These are phyloP conservation scores for Corynorhinus townsendii DNA, from an alignment of 2,113 vertebrate genomes.

Conservation along the genomic window DNA sequence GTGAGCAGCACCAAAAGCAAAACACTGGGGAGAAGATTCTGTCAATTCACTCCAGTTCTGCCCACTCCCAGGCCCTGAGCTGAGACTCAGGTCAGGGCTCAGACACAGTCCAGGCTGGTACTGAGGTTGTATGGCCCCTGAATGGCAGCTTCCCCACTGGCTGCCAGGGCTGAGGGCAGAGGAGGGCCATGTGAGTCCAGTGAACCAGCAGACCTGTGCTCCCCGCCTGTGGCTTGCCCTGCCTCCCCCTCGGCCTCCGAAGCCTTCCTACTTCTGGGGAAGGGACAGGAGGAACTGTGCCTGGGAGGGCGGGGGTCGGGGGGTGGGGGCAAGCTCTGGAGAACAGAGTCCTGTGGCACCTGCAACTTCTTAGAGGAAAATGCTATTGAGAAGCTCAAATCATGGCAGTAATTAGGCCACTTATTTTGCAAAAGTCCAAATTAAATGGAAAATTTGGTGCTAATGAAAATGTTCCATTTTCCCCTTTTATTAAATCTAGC, in stretches of 20 bases:
- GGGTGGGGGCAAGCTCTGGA: not conserved
- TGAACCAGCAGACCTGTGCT: not conserved
- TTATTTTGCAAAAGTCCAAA: slow-evolving; percentile 81
- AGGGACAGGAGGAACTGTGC: not conserved
- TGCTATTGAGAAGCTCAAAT: slow-evolving; percentile 74
- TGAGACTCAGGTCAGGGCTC: not conserved
- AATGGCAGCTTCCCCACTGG: not conserved
- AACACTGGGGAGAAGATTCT: not conserved
- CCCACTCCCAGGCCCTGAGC: not conserved
- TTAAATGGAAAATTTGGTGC: slow-evolving; percentile 80
- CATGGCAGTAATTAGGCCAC: slow-evolving; percentile 77
- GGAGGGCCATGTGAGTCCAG: not conserved
- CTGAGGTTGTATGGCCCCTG: not conserved
- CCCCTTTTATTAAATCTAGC: slow-evolving; percentile 78
- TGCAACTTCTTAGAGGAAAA: slow-evolving; percentile 56
- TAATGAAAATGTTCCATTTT: slow-evolving; percentile 82
- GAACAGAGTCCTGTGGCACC: not conserved
- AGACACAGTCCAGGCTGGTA: not conserved
- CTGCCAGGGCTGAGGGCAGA: not conserved
- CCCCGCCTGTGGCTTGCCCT: too few species aligned
- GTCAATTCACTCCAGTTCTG: not conserved
- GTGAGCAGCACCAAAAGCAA: not conserved
- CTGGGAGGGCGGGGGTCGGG: too few species aligned
- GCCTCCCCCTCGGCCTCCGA: not conserved
- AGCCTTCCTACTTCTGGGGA: not conserved